phyloP scores from a whole-genome alignment of 1,140 invertebrate genomes.

The Drosophila sp. region DNA sequence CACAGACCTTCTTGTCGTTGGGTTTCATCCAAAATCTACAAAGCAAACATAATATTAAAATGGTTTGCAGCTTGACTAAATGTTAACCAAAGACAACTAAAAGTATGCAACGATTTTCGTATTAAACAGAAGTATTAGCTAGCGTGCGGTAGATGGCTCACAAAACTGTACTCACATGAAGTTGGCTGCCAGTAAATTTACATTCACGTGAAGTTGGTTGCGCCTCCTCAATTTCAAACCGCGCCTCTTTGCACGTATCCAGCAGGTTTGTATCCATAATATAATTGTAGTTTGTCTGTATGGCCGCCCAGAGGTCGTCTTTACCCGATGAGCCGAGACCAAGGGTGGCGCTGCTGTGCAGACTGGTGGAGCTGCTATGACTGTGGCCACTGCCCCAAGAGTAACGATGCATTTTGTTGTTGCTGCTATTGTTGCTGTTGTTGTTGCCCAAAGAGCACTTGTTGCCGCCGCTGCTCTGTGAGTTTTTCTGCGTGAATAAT shows the following conservation, averaged over 20 bases:
- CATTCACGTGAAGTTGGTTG: constrained; percentile 47
- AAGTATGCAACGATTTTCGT: background rate
- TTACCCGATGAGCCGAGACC: constrained; percentile 85
- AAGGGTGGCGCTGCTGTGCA: constrained; percentile 85
- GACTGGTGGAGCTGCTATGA: constrained; percentile 86
- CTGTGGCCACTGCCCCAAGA: constrained; percentile 88
- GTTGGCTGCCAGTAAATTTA: constrained; percentile 37
- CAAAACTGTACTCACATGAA: constrained; percentile 30
- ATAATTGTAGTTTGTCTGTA: constrained; percentile 95
- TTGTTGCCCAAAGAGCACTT: constrained; percentile 23
- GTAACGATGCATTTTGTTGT: constrained; percentile 85
- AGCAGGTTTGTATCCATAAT: constrained; percentile 97
- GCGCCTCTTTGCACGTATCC: constrained; percentile 90
- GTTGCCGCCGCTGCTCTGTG: constrained; percentile 33
- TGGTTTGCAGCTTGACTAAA: constrained; percentile 9
- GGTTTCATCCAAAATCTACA: constrained; percentile 75
- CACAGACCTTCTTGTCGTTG: constrained; percentile 67
- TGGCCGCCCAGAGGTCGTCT: constrained; percentile 95
- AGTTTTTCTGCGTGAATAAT: constrained; percentile 51
- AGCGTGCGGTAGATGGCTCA: constrained; percentile 14
- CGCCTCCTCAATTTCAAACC: constrained; percentile 78
- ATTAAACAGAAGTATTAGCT: background rate
- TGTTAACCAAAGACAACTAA: constrained; percentile 1
- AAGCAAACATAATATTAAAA: background rate
- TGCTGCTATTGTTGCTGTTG: constrained; percentile 74